These are phyloP conservation scores for Pleuronectes platessa DNA, from an alignment of 2,113 vertebrate genomes.

Conservation along the genomic window DNA sequence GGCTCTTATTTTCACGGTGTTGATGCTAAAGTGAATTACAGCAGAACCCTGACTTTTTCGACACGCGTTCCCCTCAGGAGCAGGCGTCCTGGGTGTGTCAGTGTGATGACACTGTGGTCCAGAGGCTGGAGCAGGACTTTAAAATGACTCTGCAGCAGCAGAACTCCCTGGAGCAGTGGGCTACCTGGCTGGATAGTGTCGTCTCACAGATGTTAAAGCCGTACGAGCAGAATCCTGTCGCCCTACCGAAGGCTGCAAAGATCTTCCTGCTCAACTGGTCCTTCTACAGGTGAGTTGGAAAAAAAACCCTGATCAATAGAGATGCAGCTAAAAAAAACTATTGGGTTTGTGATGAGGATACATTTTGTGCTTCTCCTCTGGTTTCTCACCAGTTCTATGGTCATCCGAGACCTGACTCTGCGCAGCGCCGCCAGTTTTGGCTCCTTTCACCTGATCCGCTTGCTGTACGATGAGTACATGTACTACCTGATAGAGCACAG, in stretches of 20 bases:
- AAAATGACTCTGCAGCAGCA: slow-evolving; percentile 93
- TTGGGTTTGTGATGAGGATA: neutral
- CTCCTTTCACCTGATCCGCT: slow-evolving; percentile 92
- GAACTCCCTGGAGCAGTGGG: slow-evolving; percentile 95
- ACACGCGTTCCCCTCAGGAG: slow-evolving; percentile 77
- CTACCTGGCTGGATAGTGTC: slow-evolving; percentile 88
- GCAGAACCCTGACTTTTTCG: neutral
- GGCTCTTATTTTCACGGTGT: neutral
- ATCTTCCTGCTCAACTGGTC: slow-evolving; percentile 95
- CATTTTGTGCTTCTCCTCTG: neutral
- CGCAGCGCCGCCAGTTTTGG: slow-evolving; percentile 93
- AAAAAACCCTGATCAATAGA: neutral
- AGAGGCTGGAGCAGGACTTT: slow-evolving; percentile 91
- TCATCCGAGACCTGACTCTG: slow-evolving; percentile 92
- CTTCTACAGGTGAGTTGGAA: slow-evolving; percentile 87
- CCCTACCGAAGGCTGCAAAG: slow-evolving; percentile 91
- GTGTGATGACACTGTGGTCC: slow-evolving; percentile 89
- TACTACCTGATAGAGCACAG: slow-evolving; percentile 95
- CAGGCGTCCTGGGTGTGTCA: slow-evolving; percentile 96
- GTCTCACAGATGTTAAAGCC: slow-evolving; percentile 91
- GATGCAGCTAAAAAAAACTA: neutral
- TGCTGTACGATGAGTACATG: slow-evolving; percentile 95
- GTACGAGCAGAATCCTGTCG: slow-evolving; percentile 83
- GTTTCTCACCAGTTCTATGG: slow-evolving; percentile 87
- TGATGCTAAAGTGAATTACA: neutral